phyloP scores from a whole-genome alignment of 35 echinoderm and acorn worm species.

The Anneissia japonica region DNA sequence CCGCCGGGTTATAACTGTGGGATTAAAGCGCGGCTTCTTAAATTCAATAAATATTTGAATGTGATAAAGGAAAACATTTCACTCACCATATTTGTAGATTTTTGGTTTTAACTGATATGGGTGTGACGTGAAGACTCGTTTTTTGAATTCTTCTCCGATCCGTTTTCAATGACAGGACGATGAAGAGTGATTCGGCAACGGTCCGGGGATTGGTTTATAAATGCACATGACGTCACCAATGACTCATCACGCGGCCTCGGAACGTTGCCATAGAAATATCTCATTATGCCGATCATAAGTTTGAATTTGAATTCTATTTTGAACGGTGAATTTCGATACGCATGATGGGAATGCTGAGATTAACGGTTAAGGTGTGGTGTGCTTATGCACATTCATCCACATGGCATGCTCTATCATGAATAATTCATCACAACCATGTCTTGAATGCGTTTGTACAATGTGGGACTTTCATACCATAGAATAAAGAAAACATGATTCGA shows the following conservation, averaged over 20 bases:
- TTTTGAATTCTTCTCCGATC: background rate
- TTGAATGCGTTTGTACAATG: too few relatives aligned
- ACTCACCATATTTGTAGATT: background rate
- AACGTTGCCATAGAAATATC: background rate
- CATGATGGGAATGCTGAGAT: background rate
- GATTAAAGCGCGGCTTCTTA: too few relatives aligned
- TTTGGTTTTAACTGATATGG: background rate
- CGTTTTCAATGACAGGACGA: background rate
- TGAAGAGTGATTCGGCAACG: background rate
- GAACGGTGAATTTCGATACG: background rate
- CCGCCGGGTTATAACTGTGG: too few relatives aligned
- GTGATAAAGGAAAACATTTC: too few relatives aligned
- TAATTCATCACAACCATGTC: too few relatives aligned
- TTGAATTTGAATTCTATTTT: background rate
- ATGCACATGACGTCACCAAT: background rate
- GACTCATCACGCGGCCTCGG: background rate
- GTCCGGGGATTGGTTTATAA: background rate
- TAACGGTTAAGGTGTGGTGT: background rate
- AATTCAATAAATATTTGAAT: too few relatives aligned
- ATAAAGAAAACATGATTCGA: too few relatives aligned
- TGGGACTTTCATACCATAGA: too few relatives aligned
- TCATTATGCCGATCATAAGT: background rate
- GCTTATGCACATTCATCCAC: too few relatives aligned
- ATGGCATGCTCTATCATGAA: too few relatives aligned
- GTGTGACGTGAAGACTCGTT: background rate